Evolutionary conservation across 2,113 vertebrate genomes (phyloP).

Genomic region (Gymnocephalus cernua): DNA sequence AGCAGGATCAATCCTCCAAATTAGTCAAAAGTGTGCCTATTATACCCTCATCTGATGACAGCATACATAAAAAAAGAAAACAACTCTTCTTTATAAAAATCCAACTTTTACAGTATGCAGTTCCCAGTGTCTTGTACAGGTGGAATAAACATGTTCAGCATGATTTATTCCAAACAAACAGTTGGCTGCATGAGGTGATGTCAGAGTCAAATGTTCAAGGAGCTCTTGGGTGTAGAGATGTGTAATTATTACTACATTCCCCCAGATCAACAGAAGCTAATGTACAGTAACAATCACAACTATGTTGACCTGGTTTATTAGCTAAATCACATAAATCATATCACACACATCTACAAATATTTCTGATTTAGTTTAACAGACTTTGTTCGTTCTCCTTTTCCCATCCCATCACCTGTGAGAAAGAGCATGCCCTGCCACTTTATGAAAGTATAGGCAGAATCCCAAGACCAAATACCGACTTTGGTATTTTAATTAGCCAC

Average conservation of each 20-base stretch:
- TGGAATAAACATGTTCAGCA: not conserved
- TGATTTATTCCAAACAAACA: not conserved
- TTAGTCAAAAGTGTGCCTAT: not conserved
- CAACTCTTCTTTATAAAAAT: not conserved
- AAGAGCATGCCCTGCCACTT: not conserved
- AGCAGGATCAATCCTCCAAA: not conserved
- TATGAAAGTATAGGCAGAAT: not conserved
- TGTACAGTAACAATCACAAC: not conserved
- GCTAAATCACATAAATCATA: not conserved
- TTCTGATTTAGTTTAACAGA: not conserved
- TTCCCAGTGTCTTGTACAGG: not conserved
- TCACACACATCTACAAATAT: not conserved
- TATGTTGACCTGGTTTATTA: not conserved
- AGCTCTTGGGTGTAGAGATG: not conserved
- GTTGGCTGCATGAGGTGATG: not conserved
- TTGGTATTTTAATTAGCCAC: constrained; percentile 2
- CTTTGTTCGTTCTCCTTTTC: not conserved
- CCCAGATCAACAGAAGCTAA: not conserved
- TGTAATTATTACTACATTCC: constrained; percentile 20
- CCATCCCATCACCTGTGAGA: not conserved
- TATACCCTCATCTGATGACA: not conserved
- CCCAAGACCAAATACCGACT: not conserved
- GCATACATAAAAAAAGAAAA: not conserved
- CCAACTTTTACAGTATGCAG: not conserved
- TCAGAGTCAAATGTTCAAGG: constrained; percentile 1